Percentiles rank a stretch among this genome's conserved stretches.
Evolutionary conservation across 1,140 invertebrate species (phyloP).

Genomic region (Drosophila chauvacae): DNA sequence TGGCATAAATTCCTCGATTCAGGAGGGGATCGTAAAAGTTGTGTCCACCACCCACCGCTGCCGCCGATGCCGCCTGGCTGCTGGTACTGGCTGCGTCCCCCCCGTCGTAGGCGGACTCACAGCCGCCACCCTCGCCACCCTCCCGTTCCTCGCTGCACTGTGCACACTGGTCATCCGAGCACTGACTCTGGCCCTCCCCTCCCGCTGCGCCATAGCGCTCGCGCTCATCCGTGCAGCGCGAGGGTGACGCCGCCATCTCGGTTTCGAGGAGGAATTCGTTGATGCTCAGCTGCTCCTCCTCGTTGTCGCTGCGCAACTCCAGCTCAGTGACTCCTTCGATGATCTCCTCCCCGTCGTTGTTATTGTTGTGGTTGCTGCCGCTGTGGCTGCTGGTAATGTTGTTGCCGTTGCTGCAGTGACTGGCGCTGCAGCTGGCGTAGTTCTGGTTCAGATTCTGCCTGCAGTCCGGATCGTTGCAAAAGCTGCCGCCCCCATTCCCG

Average conservation of each 20-base stretch:
- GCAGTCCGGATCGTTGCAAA: conserved; percentile 80
- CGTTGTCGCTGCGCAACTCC: conserved; percentile 61
- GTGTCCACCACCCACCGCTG: conserved; percentile 23
- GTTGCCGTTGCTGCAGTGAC: conserved; percentile 34
- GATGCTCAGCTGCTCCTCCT: conserved; percentile 64
- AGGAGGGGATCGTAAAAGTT: conserved; percentile 69
- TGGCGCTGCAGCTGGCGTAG: conserved; percentile 49
- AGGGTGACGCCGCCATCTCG: conserved; percentile 63
- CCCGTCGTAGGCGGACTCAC: conserved; percentile 41
- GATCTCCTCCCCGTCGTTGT: conserved; percentile 47
- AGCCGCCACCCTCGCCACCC: conserved; percentile 1
- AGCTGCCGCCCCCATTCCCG: conserved; percentile 36
- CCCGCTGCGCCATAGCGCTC: conserved; percentile 30
- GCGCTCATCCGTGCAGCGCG: conserved; percentile 33
- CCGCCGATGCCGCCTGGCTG: conserved; percentile 49
- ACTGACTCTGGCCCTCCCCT: conserved; percentile 31
- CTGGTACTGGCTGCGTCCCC: conserved; percentile 70
- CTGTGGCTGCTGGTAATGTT: conserved; percentile 16
- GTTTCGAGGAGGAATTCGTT: conserved; percentile 72
- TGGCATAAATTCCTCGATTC: conserved; percentile 61
- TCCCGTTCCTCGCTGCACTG: conserved; percentile 58
- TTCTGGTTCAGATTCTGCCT: conserved; percentile 65
- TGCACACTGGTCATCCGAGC: conserved; percentile 60
- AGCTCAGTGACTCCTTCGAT: conserved; percentile 64
- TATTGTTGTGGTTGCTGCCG: conserved; percentile 33